Evolutionary conservation across 2,113 vertebrate species (phyloP), one percentile per base, ranked within the genome.

Genomic region (Gobius niger): DNA sequence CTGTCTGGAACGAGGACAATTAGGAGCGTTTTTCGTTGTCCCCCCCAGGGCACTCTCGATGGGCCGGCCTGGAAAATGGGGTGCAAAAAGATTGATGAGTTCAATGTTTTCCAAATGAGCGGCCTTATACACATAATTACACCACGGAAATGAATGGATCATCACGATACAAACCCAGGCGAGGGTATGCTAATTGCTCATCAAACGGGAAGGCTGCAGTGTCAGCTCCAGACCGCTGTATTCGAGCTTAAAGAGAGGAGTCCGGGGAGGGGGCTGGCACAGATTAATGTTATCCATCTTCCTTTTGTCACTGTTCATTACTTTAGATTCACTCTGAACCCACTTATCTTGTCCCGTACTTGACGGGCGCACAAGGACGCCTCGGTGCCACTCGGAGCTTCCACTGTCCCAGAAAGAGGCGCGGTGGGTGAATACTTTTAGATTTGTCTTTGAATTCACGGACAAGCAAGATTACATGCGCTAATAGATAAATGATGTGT

Each of bases 51-150:
- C 83, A 83, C 68, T 87, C 88, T 90, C 89, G 85, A 88, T 84
- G 83, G 87, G 84, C 73, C 70, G 80, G 83, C 85, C 88, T 89
- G 90, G 77, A 79, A 85, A 87, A 84, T 34, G 75, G 83, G 52
- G 81, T 63, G 75, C 84, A 82, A 86, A 91, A 90, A 91, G 91
- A 92, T 91, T 91, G 91, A 92, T 92, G 90, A 92, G 87, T 85
- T 88, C 88, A 90, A 89, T 89, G 83, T 89, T 92, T 92, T 90
- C 88, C 86, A 91, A 91, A 91, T 86, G 88, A 92, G 87, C 82
- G 82, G 78, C 78, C 87, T 90, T 84, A 90, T 86, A 85, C 86
- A 90, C 90, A 85, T 92, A 90, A 92, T 92, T 91, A 91, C 84
- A 87, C 82, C 80, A 54, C 65, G 87, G 88, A 91, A 91, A 91